Percentiles rank a stretch among this genome's conserved stretches.
These are phyloP conservation scores for Sapayoa aenigma DNA, from an alignment of 2,113 vertebrate species.

Conservation along the genomic window DNA sequence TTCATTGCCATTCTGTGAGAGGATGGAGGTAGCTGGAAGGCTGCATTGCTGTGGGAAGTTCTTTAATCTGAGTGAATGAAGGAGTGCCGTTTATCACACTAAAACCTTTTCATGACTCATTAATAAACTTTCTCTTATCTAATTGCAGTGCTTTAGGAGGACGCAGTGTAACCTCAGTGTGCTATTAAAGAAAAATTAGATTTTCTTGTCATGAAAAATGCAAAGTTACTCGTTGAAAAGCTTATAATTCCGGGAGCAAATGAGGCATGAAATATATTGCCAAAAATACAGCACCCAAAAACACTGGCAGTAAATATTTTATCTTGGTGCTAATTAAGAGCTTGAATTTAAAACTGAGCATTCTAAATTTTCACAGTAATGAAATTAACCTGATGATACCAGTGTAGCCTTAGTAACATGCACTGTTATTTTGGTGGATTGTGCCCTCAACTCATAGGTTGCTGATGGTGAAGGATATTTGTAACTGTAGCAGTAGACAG, in stretches of 20 bases:
- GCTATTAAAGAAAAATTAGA: constrained; percentile 50
- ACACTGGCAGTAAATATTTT: constrained; percentile 54
- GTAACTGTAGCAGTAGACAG: not conserved
- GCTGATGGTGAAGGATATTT: not conserved
- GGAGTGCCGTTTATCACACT: not conserved
- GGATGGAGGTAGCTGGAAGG: not conserved
- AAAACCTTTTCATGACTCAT: constrained; percentile 50
- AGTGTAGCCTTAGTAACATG: not conserved
- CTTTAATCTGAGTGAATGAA: not conserved
- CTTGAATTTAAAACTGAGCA: constrained; percentile 47
- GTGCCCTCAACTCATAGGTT: fast-evolving
- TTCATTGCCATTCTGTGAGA: fast-evolving
- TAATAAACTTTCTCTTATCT: constrained; percentile 58
- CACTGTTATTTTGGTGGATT: not conserved
- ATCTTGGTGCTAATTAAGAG: constrained; percentile 58
- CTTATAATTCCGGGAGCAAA: constrained; percentile 60
- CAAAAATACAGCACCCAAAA: constrained; percentile 4
- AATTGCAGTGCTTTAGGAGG: constrained; percentile 27
- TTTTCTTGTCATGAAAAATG: constrained; percentile 53
- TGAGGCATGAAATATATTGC: constrained; percentile 60
- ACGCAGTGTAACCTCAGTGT: not conserved
- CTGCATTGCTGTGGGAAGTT: fast-evolving
- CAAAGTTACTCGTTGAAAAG: constrained; percentile 36
- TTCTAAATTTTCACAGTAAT: constrained; percentile 28
- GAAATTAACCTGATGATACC: not conserved